These are phyloP conservation scores for Rhabdomys pumilio DNA, from an alignment of 2,797 vertebrate species.

Conservation along the genomic window DNA sequence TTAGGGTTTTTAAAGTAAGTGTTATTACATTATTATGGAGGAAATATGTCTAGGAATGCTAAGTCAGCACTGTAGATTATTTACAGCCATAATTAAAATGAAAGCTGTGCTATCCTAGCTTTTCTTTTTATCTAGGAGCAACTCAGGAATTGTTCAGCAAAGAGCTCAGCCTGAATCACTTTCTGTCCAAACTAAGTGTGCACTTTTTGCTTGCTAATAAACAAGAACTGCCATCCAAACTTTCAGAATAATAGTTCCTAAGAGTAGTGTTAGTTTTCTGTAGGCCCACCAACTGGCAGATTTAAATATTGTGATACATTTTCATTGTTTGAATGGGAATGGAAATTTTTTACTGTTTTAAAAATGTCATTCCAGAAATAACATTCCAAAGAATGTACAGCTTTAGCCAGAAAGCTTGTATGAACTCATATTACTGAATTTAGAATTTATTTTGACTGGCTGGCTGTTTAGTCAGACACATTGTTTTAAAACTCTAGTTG, in stretches of 20 bases:
- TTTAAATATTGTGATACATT: constrained; percentile 65
- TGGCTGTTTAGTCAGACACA: constrained; percentile 40
- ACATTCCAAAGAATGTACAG: constrained; percentile 55
- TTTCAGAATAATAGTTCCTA: constrained; percentile 31
- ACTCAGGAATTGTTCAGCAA: constrained; percentile 12
- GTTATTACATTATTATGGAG: background rate
- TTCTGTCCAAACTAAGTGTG: constrained; percentile 25
- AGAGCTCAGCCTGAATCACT: background rate
- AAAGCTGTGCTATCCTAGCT: background rate
- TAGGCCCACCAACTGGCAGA: constrained; percentile 71
- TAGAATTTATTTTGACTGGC: constrained; percentile 65
- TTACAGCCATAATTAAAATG: background rate
- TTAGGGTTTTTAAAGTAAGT: constrained; percentile 34
- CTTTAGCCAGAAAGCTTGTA: constrained; percentile 27
- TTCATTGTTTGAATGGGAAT: constrained; percentile 19
- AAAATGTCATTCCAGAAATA: constrained; percentile 63
- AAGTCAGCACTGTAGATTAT: background rate
- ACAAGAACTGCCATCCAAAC: constrained; percentile 30
- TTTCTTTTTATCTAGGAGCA: constrained; percentile 33
- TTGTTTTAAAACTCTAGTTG: constrained; percentile 57
- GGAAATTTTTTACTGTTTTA: background rate
- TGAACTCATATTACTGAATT: constrained; percentile 62
- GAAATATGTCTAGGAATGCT: background rate
- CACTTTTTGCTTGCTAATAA: constrained; percentile 45
- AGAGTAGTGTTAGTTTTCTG: constrained; percentile 63